phyloP scores from a whole-genome alignment of 1,140 invertebrate species.

The Amyelois transitella region DNA sequence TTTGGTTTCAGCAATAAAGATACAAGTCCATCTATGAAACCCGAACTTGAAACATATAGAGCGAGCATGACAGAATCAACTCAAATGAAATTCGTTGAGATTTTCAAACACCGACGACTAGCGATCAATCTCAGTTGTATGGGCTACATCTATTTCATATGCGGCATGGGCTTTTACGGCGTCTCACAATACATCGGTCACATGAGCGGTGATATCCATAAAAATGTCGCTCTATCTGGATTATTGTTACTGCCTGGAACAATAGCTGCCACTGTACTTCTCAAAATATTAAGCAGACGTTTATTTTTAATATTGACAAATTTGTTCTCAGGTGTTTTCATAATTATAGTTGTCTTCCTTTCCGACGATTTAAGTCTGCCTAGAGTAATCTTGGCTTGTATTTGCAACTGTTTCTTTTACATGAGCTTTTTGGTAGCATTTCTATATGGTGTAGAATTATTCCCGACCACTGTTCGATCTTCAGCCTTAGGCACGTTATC shows the following conservation, averaged over 20 bases:
- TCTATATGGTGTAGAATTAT: slow-evolving; percentile 75
- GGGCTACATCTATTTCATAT: slow-evolving; percentile 80
- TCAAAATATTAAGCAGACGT: slow-evolving; percentile 77
- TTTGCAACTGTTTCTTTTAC: slow-evolving; percentile 74
- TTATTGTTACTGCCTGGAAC: slow-evolving; percentile 78
- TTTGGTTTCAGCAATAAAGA: slow-evolving; percentile 26
- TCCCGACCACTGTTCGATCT: slow-evolving; percentile 76
- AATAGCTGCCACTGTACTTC: slow-evolving; percentile 76
- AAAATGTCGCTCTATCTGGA: slow-evolving; percentile 82
- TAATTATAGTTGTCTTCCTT: slow-evolving; percentile 72
- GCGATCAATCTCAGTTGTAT: slow-evolving; percentile 67
- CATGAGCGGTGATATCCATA: slow-evolving; percentile 80
- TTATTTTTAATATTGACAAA: slow-evolving; percentile 77
- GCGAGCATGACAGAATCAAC: slow-evolving; percentile 7
- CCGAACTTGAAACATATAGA: slow-evolving; percentile 36
- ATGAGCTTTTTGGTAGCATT: slow-evolving; percentile 74
- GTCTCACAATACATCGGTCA: slow-evolving; percentile 82
- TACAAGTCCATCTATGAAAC: slow-evolving; percentile 23
- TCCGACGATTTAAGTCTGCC: slow-evolving; percentile 20
- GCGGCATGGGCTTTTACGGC: slow-evolving; percentile 84
- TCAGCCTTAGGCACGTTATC: slow-evolving; percentile 73
- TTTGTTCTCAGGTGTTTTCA: slow-evolving; percentile 74
- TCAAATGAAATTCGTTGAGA: slow-evolving; percentile 38
- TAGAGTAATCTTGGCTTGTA: slow-evolving; percentile 67
- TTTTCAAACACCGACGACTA: slow-evolving; percentile 40